phyloP scores from a whole-genome alignment of 2,797 vertebrate genomes.

The Emydoidea blandingii region DNA sequence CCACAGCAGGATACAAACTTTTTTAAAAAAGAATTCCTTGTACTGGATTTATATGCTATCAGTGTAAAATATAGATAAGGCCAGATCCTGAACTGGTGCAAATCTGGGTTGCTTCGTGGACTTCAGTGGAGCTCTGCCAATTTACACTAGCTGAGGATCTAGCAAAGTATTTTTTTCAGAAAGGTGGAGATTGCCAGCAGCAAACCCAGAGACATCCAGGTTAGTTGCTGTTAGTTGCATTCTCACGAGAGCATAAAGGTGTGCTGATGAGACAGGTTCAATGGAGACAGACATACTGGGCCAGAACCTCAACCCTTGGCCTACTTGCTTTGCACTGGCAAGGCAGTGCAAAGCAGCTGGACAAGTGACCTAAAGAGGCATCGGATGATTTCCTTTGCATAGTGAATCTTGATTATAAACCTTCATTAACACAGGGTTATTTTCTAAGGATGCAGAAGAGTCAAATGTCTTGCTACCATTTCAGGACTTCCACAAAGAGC shows the following conservation, averaged over 20 bases:
- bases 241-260: slow-evolving; percentile 59
- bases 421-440: slow-evolving; percentile 69
- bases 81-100: slow-evolving; percentile 51
- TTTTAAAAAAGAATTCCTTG: slow-evolving; percentile 49
- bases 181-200: slow-evolving; percentile 79
- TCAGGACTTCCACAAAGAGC: slow-evolving; percentile 32
- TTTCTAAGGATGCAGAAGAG: slow-evolving; percentile 63
- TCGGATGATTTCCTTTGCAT: slow-evolving; percentile 35
- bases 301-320: slow-evolving; percentile 64
- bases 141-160: slow-evolving; percentile 46
- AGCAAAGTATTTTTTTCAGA: slow-evolving; percentile 53
- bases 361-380: slow-evolving; percentile 48
- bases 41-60: slow-evolving; percentile 50
- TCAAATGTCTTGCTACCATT: slow-evolving; percentile 52
- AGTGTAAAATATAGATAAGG: slow-evolving; percentile 8
- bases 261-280: slow-evolving; percentile 73
- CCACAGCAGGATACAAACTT: neutral
- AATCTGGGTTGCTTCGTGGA: slow-evolving; percentile 49
- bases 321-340: slow-evolving; percentile 44
- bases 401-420: slow-evolving; percentile 62
- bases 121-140: slow-evolving; percentile 33
- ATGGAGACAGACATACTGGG: slow-evolving; percentile 62
- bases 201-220: slow-evolving; percentile 73
- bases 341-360: slow-evolving; percentile 25
- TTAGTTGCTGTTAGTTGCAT: slow-evolving; percentile 76